A percentile compares a stretch with the other conserved stretches of the same genome.
These are phyloP conservation scores for Linyphia triangularis DNA, from an alignment of 2,888 invertebrate species.

Conservation along the genomic window DNA sequence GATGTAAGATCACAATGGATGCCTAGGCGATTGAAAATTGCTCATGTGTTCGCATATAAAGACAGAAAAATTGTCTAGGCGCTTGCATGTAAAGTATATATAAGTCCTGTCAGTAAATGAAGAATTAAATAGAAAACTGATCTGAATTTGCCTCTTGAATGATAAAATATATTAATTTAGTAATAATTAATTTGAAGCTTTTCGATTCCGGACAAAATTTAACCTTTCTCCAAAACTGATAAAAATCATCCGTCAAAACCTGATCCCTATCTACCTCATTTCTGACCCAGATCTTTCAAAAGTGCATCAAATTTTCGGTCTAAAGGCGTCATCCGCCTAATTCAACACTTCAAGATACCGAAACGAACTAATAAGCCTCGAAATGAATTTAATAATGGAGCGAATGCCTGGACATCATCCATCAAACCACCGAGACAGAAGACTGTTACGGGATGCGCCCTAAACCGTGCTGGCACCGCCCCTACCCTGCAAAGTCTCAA, in stretches of 20 bases:
- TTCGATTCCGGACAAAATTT: not conserved
- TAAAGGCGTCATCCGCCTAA: not conserved
- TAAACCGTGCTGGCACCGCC: slow-evolving; percentile 17
- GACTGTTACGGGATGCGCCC: not conserved
- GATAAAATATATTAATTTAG: too few species aligned
- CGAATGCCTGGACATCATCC: slow-evolving; percentile 33
- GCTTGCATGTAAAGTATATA: too few species aligned
- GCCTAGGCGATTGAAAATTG: too few species aligned
- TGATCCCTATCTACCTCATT: too few species aligned
- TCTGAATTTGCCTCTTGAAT: too few species aligned
- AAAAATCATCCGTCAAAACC: not conserved
- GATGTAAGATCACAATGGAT: too few species aligned
- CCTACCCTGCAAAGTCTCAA: slow-evolving; percentile 2
- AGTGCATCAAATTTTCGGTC: not conserved
- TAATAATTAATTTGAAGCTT: too few species aligned
- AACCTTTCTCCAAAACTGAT: not conserved
- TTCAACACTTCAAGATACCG: too few species aligned
- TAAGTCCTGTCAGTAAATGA: too few species aligned
- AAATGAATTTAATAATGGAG: slow-evolving; percentile 54
- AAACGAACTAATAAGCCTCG: slow-evolving; percentile 50
- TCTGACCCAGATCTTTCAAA: not conserved
- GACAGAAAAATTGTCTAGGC: too few species aligned
- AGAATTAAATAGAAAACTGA: too few species aligned
- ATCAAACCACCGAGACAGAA: slow-evolving; percentile 23
- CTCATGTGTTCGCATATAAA: too few species aligned